Evolutionary conservation across 2,888 invertebrate genomes (phyloP).

Genomic region (Muscina levida): DNA sequence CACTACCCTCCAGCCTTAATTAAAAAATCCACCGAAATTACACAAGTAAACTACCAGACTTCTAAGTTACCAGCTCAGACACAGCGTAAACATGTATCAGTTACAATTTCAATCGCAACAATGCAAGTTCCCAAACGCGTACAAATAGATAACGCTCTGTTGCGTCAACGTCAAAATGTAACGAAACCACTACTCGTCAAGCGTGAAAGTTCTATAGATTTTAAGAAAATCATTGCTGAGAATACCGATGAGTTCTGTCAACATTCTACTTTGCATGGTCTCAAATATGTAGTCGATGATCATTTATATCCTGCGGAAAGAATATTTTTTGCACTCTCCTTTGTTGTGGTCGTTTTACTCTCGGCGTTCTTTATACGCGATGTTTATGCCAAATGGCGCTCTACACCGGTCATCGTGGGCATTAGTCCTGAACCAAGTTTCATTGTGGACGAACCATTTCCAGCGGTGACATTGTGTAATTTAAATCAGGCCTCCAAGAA

Average conservation of each 20-base stretch:
- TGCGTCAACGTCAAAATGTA: not conserved
- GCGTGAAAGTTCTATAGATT: slow-evolving; percentile 38
- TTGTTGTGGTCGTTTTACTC: slow-evolving; percentile 83
- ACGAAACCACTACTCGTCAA: slow-evolving; percentile 5
- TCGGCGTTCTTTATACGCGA: slow-evolving; percentile 87
- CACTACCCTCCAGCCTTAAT: no score
- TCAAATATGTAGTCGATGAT: slow-evolving; percentile 83
- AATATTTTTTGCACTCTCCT: slow-evolving; percentile 86
- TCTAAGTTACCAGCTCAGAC: slow-evolving; percentile 27
- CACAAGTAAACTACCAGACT: no score
- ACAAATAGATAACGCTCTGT: not conserved
- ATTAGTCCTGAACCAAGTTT: slow-evolving; percentile 87
- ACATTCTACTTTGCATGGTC: slow-evolving; percentile 87
- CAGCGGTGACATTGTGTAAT: slow-evolving; percentile 91
- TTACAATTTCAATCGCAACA: slow-evolving; percentile 31
- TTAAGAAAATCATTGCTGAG: slow-evolving; percentile 64
- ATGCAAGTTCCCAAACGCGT: slow-evolving; percentile 38
- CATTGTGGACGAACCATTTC: slow-evolving; percentile 87
- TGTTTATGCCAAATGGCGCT: slow-evolving; percentile 86
- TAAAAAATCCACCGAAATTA: no score
- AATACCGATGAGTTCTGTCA: slow-evolving; percentile 78
- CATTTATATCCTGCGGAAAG: slow-evolving; percentile 83
- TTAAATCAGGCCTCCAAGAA: slow-evolving; percentile 87
- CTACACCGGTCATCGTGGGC: slow-evolving; percentile 88
- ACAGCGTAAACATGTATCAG: slow-evolving; percentile 22